A percentile compares a stretch with the other conserved stretches of the same genome.
These are phyloP conservation scores for Tympanoctomys barrerae DNA, from an alignment of 2,797 vertebrate genomes.

Conservation along the genomic window DNA sequence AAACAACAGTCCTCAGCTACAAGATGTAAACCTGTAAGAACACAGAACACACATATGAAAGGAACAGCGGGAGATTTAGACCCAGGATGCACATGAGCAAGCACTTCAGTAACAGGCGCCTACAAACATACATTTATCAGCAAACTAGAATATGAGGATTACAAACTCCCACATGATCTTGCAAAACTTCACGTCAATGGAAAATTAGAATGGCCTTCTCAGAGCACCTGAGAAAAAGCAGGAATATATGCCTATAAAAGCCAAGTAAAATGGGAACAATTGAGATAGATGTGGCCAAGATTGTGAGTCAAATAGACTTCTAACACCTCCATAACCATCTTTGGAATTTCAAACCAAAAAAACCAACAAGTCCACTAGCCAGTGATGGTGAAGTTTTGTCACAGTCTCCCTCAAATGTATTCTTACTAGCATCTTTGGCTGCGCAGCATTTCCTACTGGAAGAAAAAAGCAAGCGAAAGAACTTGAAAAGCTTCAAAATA, in stretches of 20 bases:
- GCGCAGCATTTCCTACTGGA: conserved; percentile 88
- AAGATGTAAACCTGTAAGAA: too few relatives aligned
- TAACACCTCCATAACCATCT: too few relatives aligned
- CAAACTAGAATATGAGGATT: conserved; percentile 81
- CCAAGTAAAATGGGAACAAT: conserved; percentile 72
- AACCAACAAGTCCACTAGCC: too few relatives aligned
- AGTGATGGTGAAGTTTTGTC: too few relatives aligned
- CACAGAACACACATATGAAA: too few relatives aligned
- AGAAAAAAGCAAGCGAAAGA: conserved; percentile 89
- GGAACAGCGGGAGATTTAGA: too few relatives aligned
- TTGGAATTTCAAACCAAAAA: too few relatives aligned
- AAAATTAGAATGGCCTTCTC: conserved; percentile 53
- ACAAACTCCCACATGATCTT: conserved; percentile 81
- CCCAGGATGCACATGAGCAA: conserved; percentile 25
- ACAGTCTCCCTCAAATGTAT: conserved; percentile 83
- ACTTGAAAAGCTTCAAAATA: conserved; percentile 89
- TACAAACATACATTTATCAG: conserved; percentile 75
- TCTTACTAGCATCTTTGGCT: conserved; percentile 79
- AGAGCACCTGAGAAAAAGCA: conserved; percentile 69
- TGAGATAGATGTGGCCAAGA: too few relatives aligned
- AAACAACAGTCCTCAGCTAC: too few relatives aligned
- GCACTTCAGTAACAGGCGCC: conserved; percentile 81
- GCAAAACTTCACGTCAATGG: conserved; percentile 79
- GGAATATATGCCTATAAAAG: conserved; percentile 64
- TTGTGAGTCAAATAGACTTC: too few relatives aligned